Percentiles rank a stretch among this genome's conserved stretches.
These are phyloP conservation scores for Drosophila repletoides DNA, from an alignment of 1,140 invertebrate genomes.

Conservation along the genomic window DNA sequence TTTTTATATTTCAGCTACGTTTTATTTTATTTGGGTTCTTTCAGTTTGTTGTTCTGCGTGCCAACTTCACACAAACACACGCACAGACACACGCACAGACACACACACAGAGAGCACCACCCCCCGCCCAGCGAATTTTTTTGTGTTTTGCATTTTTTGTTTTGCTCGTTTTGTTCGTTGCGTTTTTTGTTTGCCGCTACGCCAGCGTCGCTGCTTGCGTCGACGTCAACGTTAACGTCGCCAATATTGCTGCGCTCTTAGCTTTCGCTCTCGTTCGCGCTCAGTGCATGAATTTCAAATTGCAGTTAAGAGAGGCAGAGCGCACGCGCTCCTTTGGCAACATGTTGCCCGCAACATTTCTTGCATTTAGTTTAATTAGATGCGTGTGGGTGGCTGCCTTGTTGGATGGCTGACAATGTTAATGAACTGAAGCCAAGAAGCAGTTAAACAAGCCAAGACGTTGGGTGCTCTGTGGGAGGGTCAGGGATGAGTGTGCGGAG, in stretches of 20 bases:
- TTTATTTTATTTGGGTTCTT: constrained; percentile 15
- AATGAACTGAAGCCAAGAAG: constrained; percentile 27
- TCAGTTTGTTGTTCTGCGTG: constrained; percentile 32
- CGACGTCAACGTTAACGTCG: neutral
- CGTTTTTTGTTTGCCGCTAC: constrained; percentile 45
- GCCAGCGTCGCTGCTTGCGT: neutral
- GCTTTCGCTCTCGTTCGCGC: constrained; percentile 6
- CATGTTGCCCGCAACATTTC: constrained; percentile 45
- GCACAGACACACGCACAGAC: neutral
- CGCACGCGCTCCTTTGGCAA: constrained; percentile 55
- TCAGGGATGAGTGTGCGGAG: neutral
- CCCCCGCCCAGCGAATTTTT: constrained; percentile 25
- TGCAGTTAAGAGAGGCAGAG: constrained; percentile 9
- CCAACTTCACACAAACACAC: constrained; percentile 1
- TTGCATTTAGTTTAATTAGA: constrained; percentile 28
- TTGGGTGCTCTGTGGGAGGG: no score
- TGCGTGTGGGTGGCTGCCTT: constrained; percentile 18
- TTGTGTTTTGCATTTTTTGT: constrained; percentile 74
- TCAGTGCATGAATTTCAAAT: constrained; percentile 25
- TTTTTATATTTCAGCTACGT: constrained; percentile 35
- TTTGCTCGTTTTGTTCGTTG: constrained; percentile 82
- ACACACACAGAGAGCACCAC: constrained; percentile 5
- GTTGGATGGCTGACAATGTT: constrained; percentile 17
- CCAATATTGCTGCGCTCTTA: neutral
- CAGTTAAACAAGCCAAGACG: neutral